phyloP scores from a whole-genome alignment of 2,888 invertebrate genomes.

The Camptogramma bilineatum region DNA sequence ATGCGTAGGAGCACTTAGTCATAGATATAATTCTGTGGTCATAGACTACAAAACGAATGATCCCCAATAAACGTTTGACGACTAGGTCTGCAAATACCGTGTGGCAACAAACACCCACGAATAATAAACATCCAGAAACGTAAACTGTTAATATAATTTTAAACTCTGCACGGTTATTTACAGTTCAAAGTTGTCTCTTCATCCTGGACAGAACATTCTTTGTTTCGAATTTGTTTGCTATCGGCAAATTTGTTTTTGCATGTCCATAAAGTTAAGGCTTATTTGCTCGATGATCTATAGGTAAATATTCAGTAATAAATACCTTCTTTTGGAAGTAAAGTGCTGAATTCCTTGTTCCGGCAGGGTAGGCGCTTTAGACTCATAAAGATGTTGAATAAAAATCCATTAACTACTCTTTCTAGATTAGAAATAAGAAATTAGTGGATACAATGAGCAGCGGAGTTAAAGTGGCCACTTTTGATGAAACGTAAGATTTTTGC shows the following conservation, averaged over 20 bases:
- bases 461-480: no score
- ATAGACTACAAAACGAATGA: slow-evolving; percentile 8
- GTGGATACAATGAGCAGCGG: no score
- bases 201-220: slow-evolving; percentile 41
- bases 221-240: slow-evolving; percentile 37
- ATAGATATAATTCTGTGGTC: no score
- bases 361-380: no score
- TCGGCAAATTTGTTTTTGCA: slow-evolving; percentile 53
- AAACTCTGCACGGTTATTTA: slow-evolving; percentile 11
- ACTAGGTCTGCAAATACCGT: slow-evolving; percentile 7
- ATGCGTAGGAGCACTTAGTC: slow-evolving; percentile 2
- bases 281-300: slow-evolving; percentile 36
- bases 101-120: slow-evolving; percentile 17
- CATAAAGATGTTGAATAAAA: no score
- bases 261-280: slow-evolving; percentile 47
- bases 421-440: no score
- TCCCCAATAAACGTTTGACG: slow-evolving; percentile 3
- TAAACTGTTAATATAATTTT: background rate
- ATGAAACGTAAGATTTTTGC: no score
- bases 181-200: slow-evolving; percentile 11
- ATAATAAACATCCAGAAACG: slow-evolving; percentile 1
- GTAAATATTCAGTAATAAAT: slow-evolving; percentile 20
- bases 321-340: background rate
- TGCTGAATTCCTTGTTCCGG: background rate
- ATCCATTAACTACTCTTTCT: no score